A percentile compares a stretch with the other conserved stretches of the same genome.
Conservation (phyloP, 2,797 vertebrate genomes). For the Gallinago solitaria region DNA sequence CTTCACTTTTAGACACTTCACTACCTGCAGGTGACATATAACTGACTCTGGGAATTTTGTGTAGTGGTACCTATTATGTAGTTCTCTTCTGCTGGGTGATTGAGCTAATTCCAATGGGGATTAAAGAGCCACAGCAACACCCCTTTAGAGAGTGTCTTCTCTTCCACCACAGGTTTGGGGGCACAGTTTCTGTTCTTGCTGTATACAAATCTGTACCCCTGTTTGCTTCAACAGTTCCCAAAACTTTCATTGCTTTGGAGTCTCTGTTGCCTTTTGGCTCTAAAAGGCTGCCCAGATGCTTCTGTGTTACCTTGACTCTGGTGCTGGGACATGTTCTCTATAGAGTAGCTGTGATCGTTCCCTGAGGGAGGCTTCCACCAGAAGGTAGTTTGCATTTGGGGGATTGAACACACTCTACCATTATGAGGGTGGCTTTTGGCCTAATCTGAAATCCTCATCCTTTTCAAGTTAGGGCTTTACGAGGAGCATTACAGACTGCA, state of each 20-base stretch:
- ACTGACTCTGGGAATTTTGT: background rate
- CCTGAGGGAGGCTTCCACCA: background rate
- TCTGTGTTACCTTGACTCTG: background rate
- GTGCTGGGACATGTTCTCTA: background rate
- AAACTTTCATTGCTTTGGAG: background rate
- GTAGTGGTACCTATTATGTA: background rate
- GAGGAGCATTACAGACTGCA: background rate
- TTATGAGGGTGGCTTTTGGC: background rate
- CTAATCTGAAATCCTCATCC: background rate
- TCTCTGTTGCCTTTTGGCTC: background rate
- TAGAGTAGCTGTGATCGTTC: background rate
- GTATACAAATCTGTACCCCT: background rate
- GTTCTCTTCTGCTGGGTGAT: background rate
- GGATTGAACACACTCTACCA: background rate
- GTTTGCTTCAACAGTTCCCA: background rate
- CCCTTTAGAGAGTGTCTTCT: background rate
- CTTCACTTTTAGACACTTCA: background rate
- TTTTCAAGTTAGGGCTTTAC: background rate
- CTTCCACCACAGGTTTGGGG: background rate
- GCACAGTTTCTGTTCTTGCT: background rate
- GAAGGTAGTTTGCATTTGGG: background rate
- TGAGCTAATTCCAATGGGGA: background rate
- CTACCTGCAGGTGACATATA: background rate
- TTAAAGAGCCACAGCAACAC: background rate
- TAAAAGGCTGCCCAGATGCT: background rate